Base-by-base conservation (phyloP, 2,113 vertebrate species). In the Oncorhynchus tshawytscha region DNA sequence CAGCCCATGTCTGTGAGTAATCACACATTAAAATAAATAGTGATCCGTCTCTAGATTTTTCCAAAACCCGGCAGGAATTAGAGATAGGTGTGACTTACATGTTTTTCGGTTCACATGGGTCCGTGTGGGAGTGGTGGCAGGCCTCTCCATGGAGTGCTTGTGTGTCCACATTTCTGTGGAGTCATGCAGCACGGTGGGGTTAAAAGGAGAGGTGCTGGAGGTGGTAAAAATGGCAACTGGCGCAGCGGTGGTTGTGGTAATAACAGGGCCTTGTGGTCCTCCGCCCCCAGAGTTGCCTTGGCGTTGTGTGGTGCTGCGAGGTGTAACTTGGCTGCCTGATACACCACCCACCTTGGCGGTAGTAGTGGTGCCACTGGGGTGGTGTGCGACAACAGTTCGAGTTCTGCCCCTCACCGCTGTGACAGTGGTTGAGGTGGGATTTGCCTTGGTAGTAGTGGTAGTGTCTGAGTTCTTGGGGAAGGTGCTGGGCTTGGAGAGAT, bases 401-500 rank as follows among this genome's bases (percentile, higher is more conserved):
- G 89, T 86, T 80, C 86, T 92, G 12, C 91, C 88, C 71, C 82
- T 90, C 86, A 18, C 93, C 95, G 73, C 94, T 93, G 6, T 93
- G 88, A 13, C 91, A 91, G 72, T 93, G 94, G 31, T 94, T 92
- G 77, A 94, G 87, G 80, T 93, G 90, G 0, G 93, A 91, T 90
- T 0, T 54, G 34, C 86, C 91, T 0, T 76, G 77, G 76, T 90
- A 89, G 80, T 93, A 20, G 82, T 77, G 22, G 94, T 88, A 60
- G 94, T 92, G 87, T 95, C 94, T 77, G 94, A 93, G 84, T 93
- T 94, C 85, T 96, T 96, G 77, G 96, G 95, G 82, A 95, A 90
- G 75, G 95, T 91, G 86, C 96, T 97, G 88, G 96, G 96, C 92
- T 97, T 97, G 72, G 96, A 97, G 81, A 98, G 95, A 45, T 45